These are phyloP conservation scores for Hesperophylax magnus DNA, from an alignment of 1,140 invertebrate species.

Conservation along the genomic window DNA sequence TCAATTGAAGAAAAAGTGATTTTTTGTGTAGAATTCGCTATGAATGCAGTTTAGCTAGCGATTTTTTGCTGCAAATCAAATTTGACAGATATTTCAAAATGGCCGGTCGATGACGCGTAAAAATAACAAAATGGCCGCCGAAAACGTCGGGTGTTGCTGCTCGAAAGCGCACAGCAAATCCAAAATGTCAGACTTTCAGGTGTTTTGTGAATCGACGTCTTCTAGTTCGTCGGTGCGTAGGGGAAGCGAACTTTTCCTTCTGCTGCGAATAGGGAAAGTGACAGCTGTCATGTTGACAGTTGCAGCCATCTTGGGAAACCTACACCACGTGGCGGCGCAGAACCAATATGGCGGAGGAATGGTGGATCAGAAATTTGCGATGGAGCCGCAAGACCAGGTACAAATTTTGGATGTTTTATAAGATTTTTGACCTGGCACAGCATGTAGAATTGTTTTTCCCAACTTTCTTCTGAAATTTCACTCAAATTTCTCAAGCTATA, in stretches of 20 bases:
- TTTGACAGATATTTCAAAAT: background rate
- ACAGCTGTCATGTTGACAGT: conserved; percentile 9
- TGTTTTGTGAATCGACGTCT: background rate
- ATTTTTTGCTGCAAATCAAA: background rate
- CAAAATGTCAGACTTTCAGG: background rate
- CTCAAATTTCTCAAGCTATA: no score
- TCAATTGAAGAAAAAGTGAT: no score
- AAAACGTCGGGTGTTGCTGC: background rate
- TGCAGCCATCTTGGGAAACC: conserved; percentile 40
- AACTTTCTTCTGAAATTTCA: no score
- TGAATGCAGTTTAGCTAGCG: background rate
- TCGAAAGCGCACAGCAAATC: background rate
- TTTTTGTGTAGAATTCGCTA: background rate
- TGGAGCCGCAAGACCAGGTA: conserved; percentile 85
- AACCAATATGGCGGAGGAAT: conserved; percentile 40
- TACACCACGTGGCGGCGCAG: conserved; percentile 27
- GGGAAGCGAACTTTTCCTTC: conserved; percentile 42
- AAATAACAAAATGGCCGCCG: background rate
- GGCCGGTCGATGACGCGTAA: conserved; percentile 13
- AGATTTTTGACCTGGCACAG: background rate
- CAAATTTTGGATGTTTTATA: conserved; percentile 47
- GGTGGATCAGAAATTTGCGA: conserved; percentile 77
- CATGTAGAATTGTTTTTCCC: no score
- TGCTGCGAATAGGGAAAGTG: conserved; percentile 47
- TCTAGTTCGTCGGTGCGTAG: conserved; percentile 1